Percentiles rank a stretch among this genome's conserved stretches.
phyloP scores from a whole-genome alignment of 2,797 vertebrate genomes.

The Astyanax mexicanus region DNA sequence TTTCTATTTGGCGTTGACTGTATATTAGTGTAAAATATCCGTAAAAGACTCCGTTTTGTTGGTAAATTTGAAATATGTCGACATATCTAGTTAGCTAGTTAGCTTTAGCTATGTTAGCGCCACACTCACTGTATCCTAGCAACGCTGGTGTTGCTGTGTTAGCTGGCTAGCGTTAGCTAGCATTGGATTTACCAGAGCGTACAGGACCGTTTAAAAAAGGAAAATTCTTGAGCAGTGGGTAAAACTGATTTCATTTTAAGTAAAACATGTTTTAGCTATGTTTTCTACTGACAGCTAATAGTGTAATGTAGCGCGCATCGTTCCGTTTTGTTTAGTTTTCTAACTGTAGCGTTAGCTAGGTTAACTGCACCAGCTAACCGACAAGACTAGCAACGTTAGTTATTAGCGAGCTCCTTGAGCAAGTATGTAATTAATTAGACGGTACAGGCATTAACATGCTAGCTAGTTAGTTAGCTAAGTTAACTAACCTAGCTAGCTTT shows the following conservation, averaged over 20 bases:
- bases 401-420: background rate
- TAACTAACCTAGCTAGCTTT: background rate
- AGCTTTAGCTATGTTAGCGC: no score
- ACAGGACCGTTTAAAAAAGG: background rate
- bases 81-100: no score
- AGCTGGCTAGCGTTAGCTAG: background rate
- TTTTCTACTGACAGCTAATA: background rate
- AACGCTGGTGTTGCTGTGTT: conserved; percentile 54
- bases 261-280: no score
- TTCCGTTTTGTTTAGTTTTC: background rate
- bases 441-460: no score
- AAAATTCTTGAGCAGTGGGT: background rate
- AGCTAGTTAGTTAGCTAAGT: background rate
- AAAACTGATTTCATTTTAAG: background rate
- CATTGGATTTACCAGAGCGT: background rate
- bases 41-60: no score
- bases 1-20: background rate
- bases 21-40: no score
- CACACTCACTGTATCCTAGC: conserved; percentile 69
- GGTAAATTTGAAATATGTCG: no score
- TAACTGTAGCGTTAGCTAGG: background rate
- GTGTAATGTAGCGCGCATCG: no score
- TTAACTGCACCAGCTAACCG: no score
- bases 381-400: background rate
- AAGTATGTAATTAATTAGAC: no score